A percentile compares a stretch with the other conserved stretches of the same genome.
Conservation (phyloP, 2,888 invertebrate species). For the Agrotis segetum region DNA sequence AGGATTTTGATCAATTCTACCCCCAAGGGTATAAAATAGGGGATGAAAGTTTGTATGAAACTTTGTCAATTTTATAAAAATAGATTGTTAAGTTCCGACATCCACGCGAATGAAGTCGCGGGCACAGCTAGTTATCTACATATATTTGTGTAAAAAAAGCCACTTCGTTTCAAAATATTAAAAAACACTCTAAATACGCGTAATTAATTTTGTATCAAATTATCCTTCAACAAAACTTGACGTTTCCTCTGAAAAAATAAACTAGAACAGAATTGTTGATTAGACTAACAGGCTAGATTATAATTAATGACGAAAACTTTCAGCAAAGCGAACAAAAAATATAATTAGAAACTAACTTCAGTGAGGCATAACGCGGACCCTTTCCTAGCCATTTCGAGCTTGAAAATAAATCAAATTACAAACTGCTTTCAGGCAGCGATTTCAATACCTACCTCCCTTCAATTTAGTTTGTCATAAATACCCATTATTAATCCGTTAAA, state of each 20-base stretch:
- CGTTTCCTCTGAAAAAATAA: neutral
- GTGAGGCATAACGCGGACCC: neutral
- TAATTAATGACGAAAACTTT: slow-evolving; percentile 23
- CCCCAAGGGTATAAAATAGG: too few relatives aligned
- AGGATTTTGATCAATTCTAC: too few relatives aligned
- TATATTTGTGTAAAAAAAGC: too few relatives aligned
- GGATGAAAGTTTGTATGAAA: too few relatives aligned
- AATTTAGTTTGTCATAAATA: slow-evolving; percentile 37
- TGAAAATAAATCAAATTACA: slow-evolving; percentile 33
- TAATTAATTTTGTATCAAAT: neutral
- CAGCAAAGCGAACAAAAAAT: neutral
- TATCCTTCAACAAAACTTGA: neutral
- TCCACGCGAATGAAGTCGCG: too few relatives aligned
- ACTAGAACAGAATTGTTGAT: neutral
- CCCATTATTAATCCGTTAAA: slow-evolving; percentile 39
- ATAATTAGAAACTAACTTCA: slow-evolving; percentile 7
- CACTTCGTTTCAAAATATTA: too few relatives aligned
- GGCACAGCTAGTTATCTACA: too few relatives aligned
- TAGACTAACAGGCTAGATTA: neutral
- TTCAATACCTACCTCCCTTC: slow-evolving; percentile 18
- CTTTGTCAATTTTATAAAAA: too few relatives aligned
- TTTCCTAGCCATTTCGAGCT: neutral
- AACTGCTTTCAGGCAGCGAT: slow-evolving; percentile 7
- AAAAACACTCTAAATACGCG: too few relatives aligned
- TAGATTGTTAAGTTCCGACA: too few relatives aligned